These are phyloP conservation scores for Hesperia comma DNA, from an alignment of 2,888 invertebrate species.

Conservation along the genomic window DNA sequence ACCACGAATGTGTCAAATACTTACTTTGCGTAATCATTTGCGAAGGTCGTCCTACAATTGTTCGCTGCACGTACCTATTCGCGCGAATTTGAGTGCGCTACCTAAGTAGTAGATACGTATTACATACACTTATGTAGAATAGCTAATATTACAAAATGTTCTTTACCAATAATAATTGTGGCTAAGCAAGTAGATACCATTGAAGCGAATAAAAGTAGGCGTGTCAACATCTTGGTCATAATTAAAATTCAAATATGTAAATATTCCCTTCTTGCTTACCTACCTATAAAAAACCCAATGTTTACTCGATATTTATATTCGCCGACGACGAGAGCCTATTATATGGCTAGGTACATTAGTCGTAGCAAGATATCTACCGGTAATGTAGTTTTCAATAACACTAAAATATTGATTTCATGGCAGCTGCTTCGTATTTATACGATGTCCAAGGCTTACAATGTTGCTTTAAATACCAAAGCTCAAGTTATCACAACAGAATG, in stretches of 20 bases:
- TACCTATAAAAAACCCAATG: background rate
- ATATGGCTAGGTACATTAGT: constrained; percentile 12
- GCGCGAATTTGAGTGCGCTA: no score
- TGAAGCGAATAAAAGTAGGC: background rate
- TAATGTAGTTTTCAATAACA: constrained; percentile 57
- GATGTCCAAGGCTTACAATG: constrained; percentile 59
- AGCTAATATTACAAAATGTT: no score
- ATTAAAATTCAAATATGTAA: background rate
- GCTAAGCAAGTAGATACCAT: no score
- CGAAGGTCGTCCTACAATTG: no score
- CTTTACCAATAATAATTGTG: no score
- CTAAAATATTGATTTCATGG: constrained; percentile 74
- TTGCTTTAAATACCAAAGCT: constrained; percentile 64
- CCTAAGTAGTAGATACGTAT: no score
- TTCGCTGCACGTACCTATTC: no score
- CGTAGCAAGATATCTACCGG: constrained; percentile 56
- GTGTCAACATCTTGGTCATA: background rate
- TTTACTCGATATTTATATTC: background rate
- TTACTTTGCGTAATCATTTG: no score
- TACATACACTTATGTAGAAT: no score
- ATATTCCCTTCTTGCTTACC: background rate
- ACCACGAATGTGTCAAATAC: no score
- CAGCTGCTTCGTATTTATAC: constrained; percentile 56
- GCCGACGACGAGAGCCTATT: constrained; percentile 1
- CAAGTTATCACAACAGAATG: constrained; percentile 58